phyloP scores from a whole-genome alignment of 2,888 invertebrate species.

The Liodrosophila aerea region DNA sequence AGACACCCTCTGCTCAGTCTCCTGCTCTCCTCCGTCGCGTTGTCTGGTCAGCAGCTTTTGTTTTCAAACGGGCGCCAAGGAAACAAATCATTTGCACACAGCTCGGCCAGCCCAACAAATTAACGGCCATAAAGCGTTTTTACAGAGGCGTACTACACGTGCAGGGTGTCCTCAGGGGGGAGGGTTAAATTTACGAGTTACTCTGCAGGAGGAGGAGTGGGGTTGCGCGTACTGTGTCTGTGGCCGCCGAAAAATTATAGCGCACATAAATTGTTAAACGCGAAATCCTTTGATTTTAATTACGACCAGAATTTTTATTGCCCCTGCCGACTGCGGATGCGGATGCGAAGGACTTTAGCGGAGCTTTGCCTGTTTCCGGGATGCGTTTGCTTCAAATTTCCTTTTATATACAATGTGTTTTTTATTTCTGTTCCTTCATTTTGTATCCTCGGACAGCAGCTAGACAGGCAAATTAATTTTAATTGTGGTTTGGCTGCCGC shows the following conservation, averaged over 20 bases:
- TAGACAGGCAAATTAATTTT: conserved; percentile 75
- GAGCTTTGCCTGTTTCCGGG: conserved; percentile 47
- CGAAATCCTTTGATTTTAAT: conserved; percentile 79
- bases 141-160: conserved; percentile 17
- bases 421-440: conserved; percentile 28
- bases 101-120: conserved; percentile 55
- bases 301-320: conserved; percentile 76
- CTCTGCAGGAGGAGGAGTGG: neutral
- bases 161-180: neutral
- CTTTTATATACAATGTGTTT: conserved; percentile 12
- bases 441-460: conserved; percentile 24
- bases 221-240: conserved; percentile 43
- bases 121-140: conserved; percentile 76
- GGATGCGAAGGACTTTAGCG: conserved; percentile 37
- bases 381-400: conserved; percentile 42
- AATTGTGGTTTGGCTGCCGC: conserved; percentile 73
- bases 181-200: conserved; percentile 61
- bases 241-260: conserved; percentile 73
- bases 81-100: conserved; percentile 80
- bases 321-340: conserved; percentile 42
- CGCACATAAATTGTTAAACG: conserved; percentile 76
- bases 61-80: conserved; percentile 74
- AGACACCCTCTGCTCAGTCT: neutral
- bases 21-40: neutral
- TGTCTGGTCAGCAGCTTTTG: conserved; percentile 70